Base-by-base conservation (phyloP, 2,797 vertebrate species). In the Intellagama lesueurii region DNA sequence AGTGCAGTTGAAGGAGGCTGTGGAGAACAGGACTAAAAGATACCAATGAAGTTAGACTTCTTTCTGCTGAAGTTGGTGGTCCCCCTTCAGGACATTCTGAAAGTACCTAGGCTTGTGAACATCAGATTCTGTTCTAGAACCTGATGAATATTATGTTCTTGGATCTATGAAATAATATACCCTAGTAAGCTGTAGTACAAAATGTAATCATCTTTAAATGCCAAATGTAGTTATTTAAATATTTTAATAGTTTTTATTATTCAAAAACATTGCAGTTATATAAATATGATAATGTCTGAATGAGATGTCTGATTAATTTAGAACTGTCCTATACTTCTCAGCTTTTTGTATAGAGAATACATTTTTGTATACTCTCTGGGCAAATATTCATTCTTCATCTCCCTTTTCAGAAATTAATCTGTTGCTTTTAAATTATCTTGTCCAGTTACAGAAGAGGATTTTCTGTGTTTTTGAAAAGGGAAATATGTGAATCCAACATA, bases 401-500 rank as follows among this genome's bases (percentile, higher is more conserved):
- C 26, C 22, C 30, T 35, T 87, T 81, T 76, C 40, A 32, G 40
- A 68, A 88, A 88, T 76, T 52, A 76, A 83, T n/a, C 87, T 49
- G 24, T 73, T 64, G 26, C 19, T 83, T 77, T 68, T 68, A 47
- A 47, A 77, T 60, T 60, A 44, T 79, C 19, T 89, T 85, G 32
- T 80, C 70, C 88, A 81, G 28, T 40, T 87, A 88, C 80, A 92
- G 90, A 9, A 30, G 17, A 73, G 0, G 4, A 47, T 82, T 80
- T 84, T 90, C 32, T 19, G 87, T 78, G 79, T 91, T 85, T 28
- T 16, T 83, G 70, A 91, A 85, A 90, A 87, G 89, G 83, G 92
- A 79, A 82, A 81, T 87, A 85, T n/a, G 70, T 90, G 89, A 92
- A 90, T 93, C 81, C 82, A 90, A 83, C 93, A 66, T 92, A 0